Conservation (phyloP, 1,140 invertebrate species). For the Tribolium madens region DNA sequence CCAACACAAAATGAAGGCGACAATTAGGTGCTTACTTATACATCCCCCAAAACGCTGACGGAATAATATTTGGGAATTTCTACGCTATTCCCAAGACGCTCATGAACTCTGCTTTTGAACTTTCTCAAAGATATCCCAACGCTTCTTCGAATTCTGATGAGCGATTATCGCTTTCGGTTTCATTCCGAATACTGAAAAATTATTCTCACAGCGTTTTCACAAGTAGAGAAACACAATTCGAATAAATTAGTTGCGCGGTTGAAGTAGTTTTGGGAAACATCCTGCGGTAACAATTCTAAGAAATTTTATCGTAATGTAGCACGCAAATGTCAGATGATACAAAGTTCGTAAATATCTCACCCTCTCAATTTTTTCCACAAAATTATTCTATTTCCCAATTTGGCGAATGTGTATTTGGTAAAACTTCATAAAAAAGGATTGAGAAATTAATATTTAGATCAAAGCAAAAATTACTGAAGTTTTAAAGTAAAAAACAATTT, state of each 20-base stretch:
- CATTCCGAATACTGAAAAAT: neutral
- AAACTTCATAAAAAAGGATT: too few relatives aligned
- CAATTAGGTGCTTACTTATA: constrained; percentile 23
- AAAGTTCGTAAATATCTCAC: too few relatives aligned
- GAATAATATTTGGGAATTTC: constrained; percentile 14
- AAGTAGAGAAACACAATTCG: neutral
- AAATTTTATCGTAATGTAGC: neutral
- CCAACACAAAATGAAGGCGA: neutral
- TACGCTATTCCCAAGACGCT: neutral
- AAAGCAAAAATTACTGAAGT: too few relatives aligned
- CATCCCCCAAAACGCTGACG: constrained; percentile 10
- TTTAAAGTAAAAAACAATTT: too few relatives aligned
- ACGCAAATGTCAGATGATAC: neutral
- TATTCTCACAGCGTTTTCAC: neutral
- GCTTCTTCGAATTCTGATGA: neutral
- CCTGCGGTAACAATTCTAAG: neutral
- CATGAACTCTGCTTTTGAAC: neutral
- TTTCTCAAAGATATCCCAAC: neutral
- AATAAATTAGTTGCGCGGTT: neutral
- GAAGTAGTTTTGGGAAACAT: neutral
- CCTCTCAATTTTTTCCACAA: too few relatives aligned
- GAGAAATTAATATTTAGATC: too few relatives aligned
- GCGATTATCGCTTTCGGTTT: neutral
- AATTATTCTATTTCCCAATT: too few relatives aligned
- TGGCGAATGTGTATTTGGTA: too few relatives aligned